Base-by-base conservation (phyloP, 2,113 vertebrate genomes). In the Lathamus discolor region DNA sequence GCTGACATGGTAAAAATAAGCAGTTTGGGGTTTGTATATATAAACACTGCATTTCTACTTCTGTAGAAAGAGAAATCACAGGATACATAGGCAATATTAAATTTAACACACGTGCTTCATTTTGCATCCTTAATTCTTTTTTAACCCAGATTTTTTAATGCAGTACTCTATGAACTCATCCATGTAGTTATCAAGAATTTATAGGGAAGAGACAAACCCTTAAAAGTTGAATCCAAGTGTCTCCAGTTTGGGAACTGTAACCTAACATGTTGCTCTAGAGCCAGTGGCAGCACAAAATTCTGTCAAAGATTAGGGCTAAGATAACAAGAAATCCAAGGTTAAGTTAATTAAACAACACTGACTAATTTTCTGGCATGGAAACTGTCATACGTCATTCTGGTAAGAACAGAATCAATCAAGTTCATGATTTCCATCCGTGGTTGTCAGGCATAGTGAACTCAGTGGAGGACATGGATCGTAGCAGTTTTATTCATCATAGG, bases 391-490 rank as follows among this genome's bases (percentile, higher is more conserved):
- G 17, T 57, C 1, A 0, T 37, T 41, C 62, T 62, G 59, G 20
- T 3, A 41, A 74, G 59, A 77, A 46, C 7, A 41, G 41, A 57
- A n/a, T 16, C 6, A 46, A 51, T n/a, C 27, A 20, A 27, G 10
- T 29, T 31, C 22, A 5, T 5, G 15, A 25, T 18, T 80, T 37
- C 28, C 35, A 39, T 9, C 31, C 2, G 9, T 9, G 10, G 15
- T 41, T 46, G 55, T 37, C 22, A 22, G 57, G 16, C 54, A 20
- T 0, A 33, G 31, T 0, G 19, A 81, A n/a, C 25, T 52, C 35
- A 3, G 24, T 1, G 24, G 24, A 55, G 17, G 27, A 41, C 0
- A 2, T 0, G 25, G 9, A 31, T 18, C 64, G 63, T 17, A 24
- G 17, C 24, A 11, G 15, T 8, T 74, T 35, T 10, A 46, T 20